phyloP scores from a whole-genome alignment of 2,113 vertebrate species.

The Lipophrys pholis region DNA sequence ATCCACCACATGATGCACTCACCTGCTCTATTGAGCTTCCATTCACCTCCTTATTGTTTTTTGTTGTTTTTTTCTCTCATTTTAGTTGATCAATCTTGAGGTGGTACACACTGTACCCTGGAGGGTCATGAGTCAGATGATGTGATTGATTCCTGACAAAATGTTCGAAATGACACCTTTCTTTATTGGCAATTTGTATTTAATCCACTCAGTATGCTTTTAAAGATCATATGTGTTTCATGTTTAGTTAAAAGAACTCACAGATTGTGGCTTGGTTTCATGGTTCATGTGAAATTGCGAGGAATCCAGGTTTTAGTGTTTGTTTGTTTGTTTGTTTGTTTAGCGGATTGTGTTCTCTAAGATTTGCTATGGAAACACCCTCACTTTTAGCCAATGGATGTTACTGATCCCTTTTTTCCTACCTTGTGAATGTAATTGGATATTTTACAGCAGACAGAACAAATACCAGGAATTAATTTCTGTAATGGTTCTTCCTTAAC shows the following conservation, averaged over 20 bases:
- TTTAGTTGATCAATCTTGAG: slow-evolving; percentile 16
- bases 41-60: background rate
- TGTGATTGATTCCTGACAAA: slow-evolving; percentile 20
- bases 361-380: too few relatives aligned
- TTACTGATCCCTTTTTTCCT: background rate
- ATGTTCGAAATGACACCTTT: background rate
- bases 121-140: background rate
- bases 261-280: too few relatives aligned
- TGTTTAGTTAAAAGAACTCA: too few relatives aligned
- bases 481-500: too few relatives aligned
- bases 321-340: background rate
- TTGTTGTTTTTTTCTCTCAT: background rate
- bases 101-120: slow-evolving; percentile 46
- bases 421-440: background rate
- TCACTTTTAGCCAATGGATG: too few relatives aligned
- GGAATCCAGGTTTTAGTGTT: background rate
- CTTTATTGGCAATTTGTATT: slow-evolving; percentile 9
- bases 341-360: too few relatives aligned
- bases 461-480: too few relatives aligned
- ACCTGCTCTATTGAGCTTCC: slow-evolving; percentile 13
- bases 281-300: too few relatives aligned
- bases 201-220: background rate
- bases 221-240: too few relatives aligned
- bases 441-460: background rate
- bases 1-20: slow-evolving; percentile 33